Conservation (phyloP, 2,797 vertebrate species). For the Acipenser oxyrinchus region DNA sequence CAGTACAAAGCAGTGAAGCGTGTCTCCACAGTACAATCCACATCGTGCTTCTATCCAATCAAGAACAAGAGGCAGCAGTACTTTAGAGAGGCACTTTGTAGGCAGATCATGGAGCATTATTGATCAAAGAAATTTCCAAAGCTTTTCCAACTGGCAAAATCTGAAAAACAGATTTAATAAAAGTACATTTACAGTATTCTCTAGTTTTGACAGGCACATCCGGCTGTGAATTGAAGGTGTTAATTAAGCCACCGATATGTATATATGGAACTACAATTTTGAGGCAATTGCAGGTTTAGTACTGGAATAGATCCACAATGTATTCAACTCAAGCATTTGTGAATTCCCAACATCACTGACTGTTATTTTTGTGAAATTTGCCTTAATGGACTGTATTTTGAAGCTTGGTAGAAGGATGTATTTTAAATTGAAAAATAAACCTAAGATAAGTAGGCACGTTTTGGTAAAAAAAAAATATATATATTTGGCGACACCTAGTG, state of each 20-base stretch:
- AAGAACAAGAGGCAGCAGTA: background rate
- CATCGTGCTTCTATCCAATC: too few relatives aligned
- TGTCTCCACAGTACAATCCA: too few relatives aligned
- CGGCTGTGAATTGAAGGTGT: background rate
- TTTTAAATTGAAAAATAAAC: background rate
- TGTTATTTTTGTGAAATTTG: too few relatives aligned
- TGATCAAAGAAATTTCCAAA: background rate
- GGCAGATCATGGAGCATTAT: background rate
- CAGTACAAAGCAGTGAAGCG: too few relatives aligned
- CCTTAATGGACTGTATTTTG: too few relatives aligned
- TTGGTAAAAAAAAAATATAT: background rate
- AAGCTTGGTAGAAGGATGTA: background rate
- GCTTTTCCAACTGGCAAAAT: background rate
- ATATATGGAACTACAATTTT: background rate
- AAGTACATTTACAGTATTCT: background rate
- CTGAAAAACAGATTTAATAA: background rate
- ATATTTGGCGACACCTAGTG: background rate
- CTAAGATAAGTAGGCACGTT: background rate
- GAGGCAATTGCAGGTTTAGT: background rate
- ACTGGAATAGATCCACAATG: background rate
- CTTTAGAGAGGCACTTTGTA: background rate
- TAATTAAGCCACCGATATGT: background rate
- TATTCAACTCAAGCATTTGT: too few relatives aligned
- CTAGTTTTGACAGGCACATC: background rate
- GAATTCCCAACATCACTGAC: too few relatives aligned